phyloP scores from a whole-genome alignment of 2,113 vertebrate genomes.

The Cranoglanis bouderius region DNA sequence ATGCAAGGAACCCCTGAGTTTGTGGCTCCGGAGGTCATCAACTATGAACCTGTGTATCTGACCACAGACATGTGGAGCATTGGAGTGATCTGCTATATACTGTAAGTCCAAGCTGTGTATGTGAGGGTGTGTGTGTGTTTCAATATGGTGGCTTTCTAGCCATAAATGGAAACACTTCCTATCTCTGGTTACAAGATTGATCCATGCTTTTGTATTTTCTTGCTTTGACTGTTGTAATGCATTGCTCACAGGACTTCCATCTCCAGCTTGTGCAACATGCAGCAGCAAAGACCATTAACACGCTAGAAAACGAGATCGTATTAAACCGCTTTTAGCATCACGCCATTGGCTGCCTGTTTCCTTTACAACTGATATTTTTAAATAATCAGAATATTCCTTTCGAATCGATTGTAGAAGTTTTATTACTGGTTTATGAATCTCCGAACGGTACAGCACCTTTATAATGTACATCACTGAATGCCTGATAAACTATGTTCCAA shows the following conservation, averaged over 20 bases:
- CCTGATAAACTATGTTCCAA: no score
- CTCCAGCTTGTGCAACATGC: no score
- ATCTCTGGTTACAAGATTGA: not conserved
- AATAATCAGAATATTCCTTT: not conserved
- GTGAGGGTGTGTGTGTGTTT: not conserved
- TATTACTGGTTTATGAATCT: not conserved
- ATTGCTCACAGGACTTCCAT: not conserved
- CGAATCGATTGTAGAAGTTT: not conserved
- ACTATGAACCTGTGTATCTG: conserved; percentile 76
- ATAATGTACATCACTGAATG: not conserved
- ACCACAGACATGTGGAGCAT: conserved; percentile 87
- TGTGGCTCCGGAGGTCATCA: conserved; percentile 87
- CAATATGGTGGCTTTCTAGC: not conserved
- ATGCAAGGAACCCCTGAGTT: conserved; percentile 87
- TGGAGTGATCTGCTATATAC: conserved; percentile 87
- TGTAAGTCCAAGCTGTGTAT: conserved; percentile 66
- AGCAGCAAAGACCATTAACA: not conserved
- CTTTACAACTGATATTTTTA: not conserved
- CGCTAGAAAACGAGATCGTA: not conserved
- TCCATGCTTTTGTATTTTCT: not conserved
- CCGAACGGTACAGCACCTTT: not conserved
- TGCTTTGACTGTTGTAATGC: not conserved
- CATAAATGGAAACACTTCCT: not conserved
- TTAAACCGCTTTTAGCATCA: not conserved
- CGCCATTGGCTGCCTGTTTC: not conserved